A percentile compares a stretch with the other conserved stretches of the same genome.
phyloP scores from a whole-genome alignment of 2,113 vertebrate species.

The Pelobates fuscus region DNA sequence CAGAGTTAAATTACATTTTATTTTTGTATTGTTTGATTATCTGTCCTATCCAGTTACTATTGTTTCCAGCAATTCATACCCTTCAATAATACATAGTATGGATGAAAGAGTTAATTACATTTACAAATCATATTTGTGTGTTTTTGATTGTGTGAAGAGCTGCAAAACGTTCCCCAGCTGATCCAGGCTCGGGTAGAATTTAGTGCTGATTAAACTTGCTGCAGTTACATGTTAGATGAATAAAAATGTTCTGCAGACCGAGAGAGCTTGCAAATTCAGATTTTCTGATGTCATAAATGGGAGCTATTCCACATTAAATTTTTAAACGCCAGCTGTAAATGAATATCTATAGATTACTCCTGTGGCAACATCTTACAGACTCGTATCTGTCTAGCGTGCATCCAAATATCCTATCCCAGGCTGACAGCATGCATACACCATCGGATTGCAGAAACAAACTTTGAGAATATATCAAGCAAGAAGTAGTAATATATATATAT shows the following conservation, averaged over 20 bases:
- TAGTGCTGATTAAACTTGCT: conserved; percentile 40
- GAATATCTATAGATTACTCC: conserved; percentile 44
- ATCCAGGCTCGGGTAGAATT: conserved; percentile 17
- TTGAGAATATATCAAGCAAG: no score
- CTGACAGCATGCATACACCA: conserved; percentile 13
- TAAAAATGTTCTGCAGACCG: conserved; percentile 24
- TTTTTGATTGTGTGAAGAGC: conserved; percentile 1
- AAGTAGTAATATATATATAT: no score
- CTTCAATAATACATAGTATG: neutral
- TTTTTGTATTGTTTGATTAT: no score
- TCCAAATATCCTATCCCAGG: neutral
- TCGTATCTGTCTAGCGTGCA: neutral
- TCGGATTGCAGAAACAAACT: no score
- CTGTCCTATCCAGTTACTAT: neutral
- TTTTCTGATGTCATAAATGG: conserved; percentile 40
- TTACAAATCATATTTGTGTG: neutral
- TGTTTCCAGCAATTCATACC: neutral
- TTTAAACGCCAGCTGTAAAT: conserved; percentile 40
- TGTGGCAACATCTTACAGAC: neutral
- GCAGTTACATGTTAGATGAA: conserved; percentile 34
- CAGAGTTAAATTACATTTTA: no score
- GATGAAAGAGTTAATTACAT: conserved; percentile 20
- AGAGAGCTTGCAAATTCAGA: conserved; percentile 36
- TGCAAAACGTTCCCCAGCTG: conserved; percentile 26
- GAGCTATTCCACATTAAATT: conserved; percentile 36